These are phyloP conservation scores for Apamea monoglypha DNA, from an alignment of 2,888 invertebrate genomes.

Conservation along the genomic window DNA sequence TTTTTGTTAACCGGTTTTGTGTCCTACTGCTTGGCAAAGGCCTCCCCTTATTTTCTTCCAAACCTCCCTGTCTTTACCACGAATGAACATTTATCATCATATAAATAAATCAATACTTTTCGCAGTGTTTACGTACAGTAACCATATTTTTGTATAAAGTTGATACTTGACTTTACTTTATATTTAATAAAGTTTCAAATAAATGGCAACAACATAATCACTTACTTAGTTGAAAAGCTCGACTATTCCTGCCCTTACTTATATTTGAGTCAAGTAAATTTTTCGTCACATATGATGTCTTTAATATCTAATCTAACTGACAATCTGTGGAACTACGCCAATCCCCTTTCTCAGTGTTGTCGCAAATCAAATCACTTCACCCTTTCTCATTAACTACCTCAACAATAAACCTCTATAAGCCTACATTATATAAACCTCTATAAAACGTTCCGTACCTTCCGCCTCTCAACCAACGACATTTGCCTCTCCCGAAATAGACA, in stretches of 20 bases:
- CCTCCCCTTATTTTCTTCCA: too few relatives aligned
- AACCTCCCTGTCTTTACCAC: too few relatives aligned
- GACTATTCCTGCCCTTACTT: neutral
- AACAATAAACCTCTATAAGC: constrained; percentile 24
- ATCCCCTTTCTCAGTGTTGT: constrained; percentile 1
- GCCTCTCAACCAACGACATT: constrained; percentile 46
- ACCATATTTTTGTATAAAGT: neutral
- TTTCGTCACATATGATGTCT: neutral
- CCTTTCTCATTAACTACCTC: constrained; percentile 18
- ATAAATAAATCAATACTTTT: neutral
- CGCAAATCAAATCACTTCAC: constrained; percentile 37
- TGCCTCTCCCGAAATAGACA: constrained; percentile 60
- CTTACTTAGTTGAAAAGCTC: too few relatives aligned
- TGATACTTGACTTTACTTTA: neutral
- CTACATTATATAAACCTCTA: constrained; percentile 39
- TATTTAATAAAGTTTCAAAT: neutral
- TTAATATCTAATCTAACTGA: neutral
- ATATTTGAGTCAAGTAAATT: neutral
- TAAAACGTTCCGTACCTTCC: constrained; percentile 48
- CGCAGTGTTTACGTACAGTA: neutral
- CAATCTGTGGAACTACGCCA: neutral
- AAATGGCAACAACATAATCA: too few relatives aligned
- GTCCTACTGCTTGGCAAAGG: too few relatives aligned
- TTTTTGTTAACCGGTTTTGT: too few relatives aligned
- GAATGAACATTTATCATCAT: too few relatives aligned